Evolutionary conservation across 23 tunicate species (phyloP).

Genomic region (Halocynthia aurantium): DNA sequence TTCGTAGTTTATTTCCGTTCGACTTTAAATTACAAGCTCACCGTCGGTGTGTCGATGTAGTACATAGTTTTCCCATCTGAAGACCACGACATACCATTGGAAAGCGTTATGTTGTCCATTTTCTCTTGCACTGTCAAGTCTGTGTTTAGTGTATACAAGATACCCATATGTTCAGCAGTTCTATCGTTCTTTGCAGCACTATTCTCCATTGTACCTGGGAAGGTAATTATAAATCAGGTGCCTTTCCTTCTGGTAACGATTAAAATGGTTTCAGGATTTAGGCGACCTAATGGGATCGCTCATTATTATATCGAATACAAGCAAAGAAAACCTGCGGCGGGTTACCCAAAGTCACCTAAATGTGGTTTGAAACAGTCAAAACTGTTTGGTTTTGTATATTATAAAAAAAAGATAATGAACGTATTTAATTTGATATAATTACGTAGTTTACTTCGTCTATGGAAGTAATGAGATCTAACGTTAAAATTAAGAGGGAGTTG

Average conservation of each 20-base stretch:
- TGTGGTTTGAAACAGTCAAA: too few relatives aligned
- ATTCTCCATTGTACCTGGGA: too few relatives aligned
- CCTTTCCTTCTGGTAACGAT: too few relatives aligned
- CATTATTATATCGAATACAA: too few relatives aligned
- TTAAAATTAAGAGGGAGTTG: neutral
- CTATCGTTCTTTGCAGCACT: too few relatives aligned
- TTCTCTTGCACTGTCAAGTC: constrained; percentile 29
- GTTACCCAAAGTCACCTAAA: too few relatives aligned
- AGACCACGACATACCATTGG: constrained; percentile 90
- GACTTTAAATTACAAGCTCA: neutral
- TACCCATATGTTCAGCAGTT: constrained; percentile 40
- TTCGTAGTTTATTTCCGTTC: neutral
- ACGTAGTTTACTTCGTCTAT: neutral
- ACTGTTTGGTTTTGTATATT: too few relatives aligned
- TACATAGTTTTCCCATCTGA: constrained; percentile 50
- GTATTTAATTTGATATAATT: neutral
- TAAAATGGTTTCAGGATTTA: too few relatives aligned
- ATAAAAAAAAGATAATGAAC: too few relatives aligned
- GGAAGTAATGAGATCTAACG: neutral
- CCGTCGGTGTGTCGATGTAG: constrained; percentile 62
- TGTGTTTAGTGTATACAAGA: constrained; percentile 47
- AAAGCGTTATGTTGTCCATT: constrained; percentile 44
- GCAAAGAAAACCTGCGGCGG: too few relatives aligned
- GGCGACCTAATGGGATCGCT: too few relatives aligned
- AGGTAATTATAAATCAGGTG: too few relatives aligned